Base-by-base conservation (phyloP, 2,113 vertebrate genomes). In the Gadus chalcogrammus region DNA sequence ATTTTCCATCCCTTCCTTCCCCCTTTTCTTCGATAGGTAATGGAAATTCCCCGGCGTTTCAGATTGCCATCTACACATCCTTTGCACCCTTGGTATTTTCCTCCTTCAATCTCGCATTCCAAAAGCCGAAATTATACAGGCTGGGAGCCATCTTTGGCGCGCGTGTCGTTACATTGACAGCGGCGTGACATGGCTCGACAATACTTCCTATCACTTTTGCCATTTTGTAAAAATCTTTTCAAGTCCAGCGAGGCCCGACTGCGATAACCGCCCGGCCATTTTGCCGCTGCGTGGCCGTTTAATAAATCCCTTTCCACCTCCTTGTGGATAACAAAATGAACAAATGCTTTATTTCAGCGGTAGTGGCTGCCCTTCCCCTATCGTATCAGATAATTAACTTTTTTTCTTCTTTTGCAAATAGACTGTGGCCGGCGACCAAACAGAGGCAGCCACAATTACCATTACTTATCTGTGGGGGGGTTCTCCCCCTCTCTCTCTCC, bases 321-420 rank as follows among this genome's bases (percentile, higher is more conserved):
- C 71, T 79, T 18, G 80, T 88, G 85, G 92, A 92, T 93, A 91
- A 93, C 92, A 89, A 91, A 92, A 90, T 79, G 88, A 83, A 89
- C 67, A 75, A 89, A 82, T 87, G 79, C 76, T 75, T 92, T 48
- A 48, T 48, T 90, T 92, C 87, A 85, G 82, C 91, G 88, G 91
- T 89, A 87, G 81, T 86, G 86, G 87, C 91, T 90, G 87, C 86
- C 82, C 85, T 74, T 61, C 73, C 73, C 89, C 76, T 92, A 91
- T 93, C 89, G 91, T 94, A 93, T 92, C 89, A 94, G 92, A 92
- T 93, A 95, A 94, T 94, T 94, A 93, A 91, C 85, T 93, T 94
- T 90, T 58, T 58, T 58, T 58, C 15, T 56, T 58, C 17, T 7
- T 58, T 84, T 88, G 89, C 88, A 94, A 93, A 92, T 90, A 87